phyloP scores from a whole-genome alignment of 2,888 invertebrate species.

The Chrysodeixis includens region DNA sequence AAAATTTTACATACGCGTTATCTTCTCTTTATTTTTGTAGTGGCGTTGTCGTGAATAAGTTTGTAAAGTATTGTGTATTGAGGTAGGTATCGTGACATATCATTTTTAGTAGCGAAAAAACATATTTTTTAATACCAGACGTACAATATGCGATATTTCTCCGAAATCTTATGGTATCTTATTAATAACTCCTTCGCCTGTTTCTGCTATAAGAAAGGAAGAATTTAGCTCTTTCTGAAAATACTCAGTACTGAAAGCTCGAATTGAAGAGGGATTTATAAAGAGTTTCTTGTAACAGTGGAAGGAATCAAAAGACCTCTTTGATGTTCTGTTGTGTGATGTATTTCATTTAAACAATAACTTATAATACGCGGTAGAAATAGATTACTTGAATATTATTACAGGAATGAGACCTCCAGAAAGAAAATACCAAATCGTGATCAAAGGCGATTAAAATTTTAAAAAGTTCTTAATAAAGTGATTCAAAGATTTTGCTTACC shows the following conservation, averaged over 20 bases:
- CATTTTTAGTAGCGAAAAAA: too few species aligned
- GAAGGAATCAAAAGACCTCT: background rate
- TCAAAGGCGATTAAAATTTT: background rate
- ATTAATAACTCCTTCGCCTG: too few species aligned
- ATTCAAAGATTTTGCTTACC: background rate
- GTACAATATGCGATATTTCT: too few species aligned
- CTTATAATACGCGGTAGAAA: slow-evolving; percentile 32
- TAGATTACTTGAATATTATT: slow-evolving; percentile 20
- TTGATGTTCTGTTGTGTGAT: slow-evolving; percentile 18
- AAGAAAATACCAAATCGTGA: background rate
- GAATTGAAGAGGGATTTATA: too few species aligned
- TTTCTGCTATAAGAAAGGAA: too few species aligned
- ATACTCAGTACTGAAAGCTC: too few species aligned
- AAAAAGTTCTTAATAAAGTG: background rate
- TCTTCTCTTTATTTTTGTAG: slow-evolving; percentile 28
- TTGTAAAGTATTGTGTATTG: background rate
- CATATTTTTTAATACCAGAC: too few species aligned
- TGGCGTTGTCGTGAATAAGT: background rate
- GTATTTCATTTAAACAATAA: slow-evolving; percentile 20
- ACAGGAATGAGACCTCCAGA: slow-evolving; percentile 14
- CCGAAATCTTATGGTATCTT: too few species aligned
- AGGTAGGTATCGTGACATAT: too few species aligned
- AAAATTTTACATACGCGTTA: slow-evolving; percentile 32
- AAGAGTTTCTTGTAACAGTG: too few species aligned
- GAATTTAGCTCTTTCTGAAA: too few species aligned